Conservation (phyloP, 2,888 invertebrate species). For the Meiosimyza platycephala region DNA sequence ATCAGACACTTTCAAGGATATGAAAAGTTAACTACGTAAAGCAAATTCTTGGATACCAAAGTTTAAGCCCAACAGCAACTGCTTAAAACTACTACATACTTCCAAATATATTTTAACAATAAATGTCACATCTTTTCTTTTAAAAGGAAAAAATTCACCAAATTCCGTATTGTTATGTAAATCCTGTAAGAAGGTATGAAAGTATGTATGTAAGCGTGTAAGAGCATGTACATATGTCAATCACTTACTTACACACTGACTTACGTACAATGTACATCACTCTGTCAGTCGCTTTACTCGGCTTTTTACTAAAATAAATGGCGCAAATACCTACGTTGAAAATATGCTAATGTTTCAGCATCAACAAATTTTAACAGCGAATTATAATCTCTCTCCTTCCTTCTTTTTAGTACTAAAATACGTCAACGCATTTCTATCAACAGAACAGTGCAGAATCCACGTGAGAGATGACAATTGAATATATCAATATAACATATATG, state of each 20-base stretch:
- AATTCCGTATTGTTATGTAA: conserved; percentile 24
- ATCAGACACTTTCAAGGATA: no score
- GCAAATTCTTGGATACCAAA: no score
- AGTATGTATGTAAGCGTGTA: neutral
- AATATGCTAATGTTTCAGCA: conserved; percentile 15
- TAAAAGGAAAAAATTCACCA: conserved; percentile 8
- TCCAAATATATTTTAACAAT: neutral
- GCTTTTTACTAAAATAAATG: conserved; percentile 1
- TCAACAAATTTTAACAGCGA: conserved; percentile 18
- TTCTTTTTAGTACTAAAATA: neutral
- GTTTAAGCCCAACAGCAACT: no score
- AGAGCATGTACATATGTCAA: neutral
- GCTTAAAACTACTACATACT: no score
- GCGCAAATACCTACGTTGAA: neutral
- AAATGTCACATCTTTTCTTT: conserved; percentile 15
- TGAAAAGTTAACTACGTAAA: no score
- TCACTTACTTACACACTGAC: neutral
- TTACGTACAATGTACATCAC: neutral
- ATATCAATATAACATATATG: no score
- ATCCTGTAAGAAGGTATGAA: neutral
- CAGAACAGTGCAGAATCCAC: neutral
- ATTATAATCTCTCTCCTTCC: neutral
- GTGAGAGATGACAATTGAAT: neutral
- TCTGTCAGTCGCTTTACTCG: neutral
- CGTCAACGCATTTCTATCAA: conserved; percentile 11